Base-by-base conservation (phyloP, 2,888 invertebrate genomes). In the Megamerina dolium region DNA sequence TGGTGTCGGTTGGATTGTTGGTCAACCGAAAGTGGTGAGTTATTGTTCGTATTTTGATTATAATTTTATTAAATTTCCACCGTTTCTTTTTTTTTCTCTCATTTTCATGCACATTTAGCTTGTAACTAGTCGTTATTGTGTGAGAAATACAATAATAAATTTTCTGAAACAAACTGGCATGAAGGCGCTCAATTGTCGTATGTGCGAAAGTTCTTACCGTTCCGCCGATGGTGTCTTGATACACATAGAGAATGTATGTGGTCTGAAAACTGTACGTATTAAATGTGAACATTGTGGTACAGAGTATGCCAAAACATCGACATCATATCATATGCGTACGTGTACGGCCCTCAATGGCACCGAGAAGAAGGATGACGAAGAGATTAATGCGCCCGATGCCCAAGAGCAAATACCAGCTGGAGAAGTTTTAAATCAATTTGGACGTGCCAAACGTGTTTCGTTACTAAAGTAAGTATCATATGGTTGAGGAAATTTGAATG, bases 1-100 rank as follows among this genome's bases (percentile, higher is more conserved):
- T 43, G 72, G 71, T 19, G 41, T 72, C 6, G 70, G 68, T 4
- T 71, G 69, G 70, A 38, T 52, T 4, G 39, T 45, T 17, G 64
- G 59, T 0, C 47, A 61, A 12, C 29, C 48, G 3, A 48, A 58
- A 13, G 31, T 56, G 48, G 67, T 64, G 45, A 48, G 64, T 53
- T 21, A 5, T 4, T 6, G 10, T 23, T 1, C 20, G n/a, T 19
- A n/a, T 34, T 23, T 16, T 23, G 12, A 20, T 23, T 23, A 12
- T 35, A n/a, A 35, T 18, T 20, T 36, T 13, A 13, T 8, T n/a
- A 4, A 14, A 29, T 12, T 5, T 18, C 18, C 35, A 20, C 14
- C 14, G 26, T 3, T 42, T 23, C 14, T 37, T 19, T 17, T 3
- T 19, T 14, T 37, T 18, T 45, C 21, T 13, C 27, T 17, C 14